Conservation (phyloP, 2,888 invertebrate species). For the Cremastinae sp. region DNA sequence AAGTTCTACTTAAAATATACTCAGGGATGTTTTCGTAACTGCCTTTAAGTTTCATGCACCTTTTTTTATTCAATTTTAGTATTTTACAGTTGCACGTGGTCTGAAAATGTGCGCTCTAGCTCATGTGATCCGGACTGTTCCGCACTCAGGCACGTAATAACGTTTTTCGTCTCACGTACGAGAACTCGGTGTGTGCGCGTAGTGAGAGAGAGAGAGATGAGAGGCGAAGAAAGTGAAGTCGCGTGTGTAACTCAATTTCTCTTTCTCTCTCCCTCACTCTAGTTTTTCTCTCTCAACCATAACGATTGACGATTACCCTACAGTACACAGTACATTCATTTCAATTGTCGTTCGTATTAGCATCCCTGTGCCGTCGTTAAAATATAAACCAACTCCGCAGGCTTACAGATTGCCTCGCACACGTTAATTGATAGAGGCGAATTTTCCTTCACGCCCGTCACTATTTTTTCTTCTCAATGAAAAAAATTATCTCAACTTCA, state of each 20-base stretch:
- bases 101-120: constrained; percentile 36
- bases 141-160: constrained; percentile 45
- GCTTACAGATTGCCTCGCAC: constrained; percentile 35
- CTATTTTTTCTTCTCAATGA: constrained; percentile 7
- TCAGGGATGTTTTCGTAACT: too few relatives aligned
- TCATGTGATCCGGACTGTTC: constrained; percentile 39
- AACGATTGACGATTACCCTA: constrained; percentile 44
- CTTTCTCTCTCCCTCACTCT: constrained; percentile 17
- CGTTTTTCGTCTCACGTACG: constrained; percentile 19
- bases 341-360: constrained; percentile 55
- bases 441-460: constrained; percentile 39
- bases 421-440: constrained; percentile 37
- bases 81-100: constrained; percentile 19
- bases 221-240: constrained; percentile 42
- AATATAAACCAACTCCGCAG: constrained; percentile 16
- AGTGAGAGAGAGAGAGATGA: constrained; percentile 36
- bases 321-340: constrained; percentile 38
- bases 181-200: constrained; percentile 13
- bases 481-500: constrained; percentile 26
- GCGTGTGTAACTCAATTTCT: constrained; percentile 28
- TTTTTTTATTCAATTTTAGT: not conserved
- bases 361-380: constrained; percentile 22
- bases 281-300: constrained; percentile 11
- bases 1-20: too few relatives aligned
- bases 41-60: too few relatives aligned